Base-by-base conservation (phyloP, 1,140 invertebrate genomes). In the Drosophila ogumai region DNA sequence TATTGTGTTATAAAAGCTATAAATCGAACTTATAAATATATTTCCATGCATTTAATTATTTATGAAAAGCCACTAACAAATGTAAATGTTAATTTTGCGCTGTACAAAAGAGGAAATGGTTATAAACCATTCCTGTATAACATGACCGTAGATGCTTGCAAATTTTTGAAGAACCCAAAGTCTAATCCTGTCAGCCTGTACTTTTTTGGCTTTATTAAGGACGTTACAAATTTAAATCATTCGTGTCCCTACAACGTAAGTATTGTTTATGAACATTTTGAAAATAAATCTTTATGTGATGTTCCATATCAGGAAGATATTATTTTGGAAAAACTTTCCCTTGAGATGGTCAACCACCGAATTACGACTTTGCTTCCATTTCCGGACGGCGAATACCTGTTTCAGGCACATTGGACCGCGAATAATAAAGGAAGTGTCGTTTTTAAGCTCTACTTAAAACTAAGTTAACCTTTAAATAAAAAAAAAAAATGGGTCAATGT, bases 101-200 rank as follows among this genome's bases (percentile, higher is more conserved):
- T 74, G 0, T 60, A 57, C n/a, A 52, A 74, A 19, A 49, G 66
- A 3, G 15, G n/a, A 1, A 74, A 17, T 61, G 71, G 56, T 3
- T 74, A 74, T 31, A 52, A 22, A 7, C 66, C 71, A 3, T 74
- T 74, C 9, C 31, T 75, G 1, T 75, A 72, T 17, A 72, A 72
- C 34, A 2, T 72, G 1, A 49, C 57, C 0, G 0, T 72, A 0
- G 41, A 75, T 40, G 67, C 5, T 3, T 74, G 71, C 6, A 40
- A 31, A 36, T 74, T 61, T 22, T 3, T 55, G 0, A 47, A 10
- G 6, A 61, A 57, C 6, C 28, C 0, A 0, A 72, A 40, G 1
- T 3, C 7, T 1, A 38, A 55, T 41, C 40, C 25, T 9, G 15
- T 47, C 19, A 6, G 1, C 1, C 25, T 10, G 4, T 74, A 41